Evolutionary conservation across 1,140 invertebrate species (phyloP).

Genomic region (Hirudo medicinalis): DNA sequence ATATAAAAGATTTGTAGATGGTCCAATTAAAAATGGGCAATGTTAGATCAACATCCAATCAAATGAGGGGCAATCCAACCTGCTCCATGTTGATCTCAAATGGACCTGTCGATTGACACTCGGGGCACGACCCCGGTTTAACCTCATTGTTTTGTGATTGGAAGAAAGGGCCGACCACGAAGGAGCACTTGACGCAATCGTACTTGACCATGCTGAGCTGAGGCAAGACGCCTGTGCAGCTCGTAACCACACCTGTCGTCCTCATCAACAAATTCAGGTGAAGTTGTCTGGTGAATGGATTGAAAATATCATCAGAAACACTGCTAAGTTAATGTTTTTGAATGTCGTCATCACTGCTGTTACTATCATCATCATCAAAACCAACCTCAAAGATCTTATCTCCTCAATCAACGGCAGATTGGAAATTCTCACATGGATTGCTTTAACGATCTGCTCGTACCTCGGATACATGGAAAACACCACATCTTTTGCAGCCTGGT

Average conservation of each 20-base stretch:
- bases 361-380: not conserved
- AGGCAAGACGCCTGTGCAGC: constrained; percentile 84
- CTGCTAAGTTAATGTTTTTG: too few relatives aligned
- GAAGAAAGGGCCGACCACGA: constrained; percentile 84
- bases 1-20: not conserved
- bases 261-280: constrained; percentile 86
- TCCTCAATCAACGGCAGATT: constrained; percentile 92
- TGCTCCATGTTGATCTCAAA: constrained; percentile 63
- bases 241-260: constrained; percentile 87
- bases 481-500: constrained; percentile 65
- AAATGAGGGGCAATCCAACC: constrained; percentile 45
- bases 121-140: constrained; percentile 86
- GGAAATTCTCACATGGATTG: constrained; percentile 77
- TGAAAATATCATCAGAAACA: not conserved
- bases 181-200: constrained; percentile 90
- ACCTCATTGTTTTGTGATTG: constrained; percentile 83
- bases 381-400: constrained; percentile 69
- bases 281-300: constrained; percentile 54
- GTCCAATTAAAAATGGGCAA: not conserved
- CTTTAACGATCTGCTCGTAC: constrained; percentile 80
- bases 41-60: not conserved
- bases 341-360: not conserved
- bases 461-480: constrained; percentile 88
- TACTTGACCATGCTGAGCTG: constrained; percentile 91
- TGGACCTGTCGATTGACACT: constrained; percentile 90